Evolutionary conservation across 2,888 invertebrate genomes (phyloP).

Genomic region (Zhuqinia jingwanae): DNA sequence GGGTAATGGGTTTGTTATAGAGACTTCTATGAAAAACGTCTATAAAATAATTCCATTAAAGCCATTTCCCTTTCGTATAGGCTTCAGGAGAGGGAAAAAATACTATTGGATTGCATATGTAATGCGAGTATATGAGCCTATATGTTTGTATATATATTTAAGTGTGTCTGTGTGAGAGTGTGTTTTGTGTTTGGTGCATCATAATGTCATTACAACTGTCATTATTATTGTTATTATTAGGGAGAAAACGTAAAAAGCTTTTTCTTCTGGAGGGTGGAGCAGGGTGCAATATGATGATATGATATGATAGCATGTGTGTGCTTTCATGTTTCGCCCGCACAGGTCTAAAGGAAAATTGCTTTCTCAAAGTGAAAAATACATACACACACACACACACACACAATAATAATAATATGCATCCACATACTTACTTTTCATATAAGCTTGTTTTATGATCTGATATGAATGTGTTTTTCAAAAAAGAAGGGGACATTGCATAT

Average conservation of each 20-base stretch:
- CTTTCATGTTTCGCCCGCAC: too few relatives aligned
- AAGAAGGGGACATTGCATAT: not conserved
- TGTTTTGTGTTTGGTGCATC: not conserved
- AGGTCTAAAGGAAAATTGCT: too few relatives aligned
- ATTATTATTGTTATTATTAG: conserved; percentile 10
- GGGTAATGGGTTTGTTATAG: not conserved
- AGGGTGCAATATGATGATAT: not conserved
- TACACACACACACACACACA: too few relatives aligned
- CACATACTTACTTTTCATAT: too few relatives aligned
- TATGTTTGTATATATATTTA: not conserved
- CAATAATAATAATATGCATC: too few relatives aligned
- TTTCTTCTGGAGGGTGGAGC: not conserved
- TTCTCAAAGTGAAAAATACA: too few relatives aligned
- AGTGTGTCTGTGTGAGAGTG: not conserved
- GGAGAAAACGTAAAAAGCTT: not conserved
- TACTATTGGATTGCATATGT: not conserved
- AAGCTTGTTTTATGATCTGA: too few relatives aligned
- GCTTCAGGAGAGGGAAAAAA: too few relatives aligned
- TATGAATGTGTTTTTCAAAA: too few relatives aligned
- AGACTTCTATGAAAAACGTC: conserved; percentile 29
- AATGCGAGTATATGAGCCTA: not conserved
- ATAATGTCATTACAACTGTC: conserved; percentile 33
- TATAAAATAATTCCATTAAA: conserved; percentile 31
- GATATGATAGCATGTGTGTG: too few relatives aligned
- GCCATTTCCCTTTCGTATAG: conserved; percentile 15